Percentiles rank a stretch among this genome's conserved stretches.
Evolutionary conservation across 37 sponge, comb jelly and placozoan species (phyloP).

Genomic region (Cliona cf. orientalis): DNA sequence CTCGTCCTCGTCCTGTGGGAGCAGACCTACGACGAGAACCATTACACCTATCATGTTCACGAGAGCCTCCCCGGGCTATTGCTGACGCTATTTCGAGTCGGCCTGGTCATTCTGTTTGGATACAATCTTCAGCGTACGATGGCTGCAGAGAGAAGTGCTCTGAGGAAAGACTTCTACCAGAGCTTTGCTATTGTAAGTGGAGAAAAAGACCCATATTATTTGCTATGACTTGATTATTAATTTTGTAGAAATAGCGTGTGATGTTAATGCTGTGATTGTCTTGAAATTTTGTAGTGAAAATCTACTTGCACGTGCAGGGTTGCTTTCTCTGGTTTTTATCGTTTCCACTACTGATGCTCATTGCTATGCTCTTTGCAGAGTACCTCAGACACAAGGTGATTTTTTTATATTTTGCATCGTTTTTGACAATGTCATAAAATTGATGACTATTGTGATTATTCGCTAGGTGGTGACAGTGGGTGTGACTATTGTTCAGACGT

Average conservation of each 20-base stretch:
- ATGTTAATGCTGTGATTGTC: background rate
- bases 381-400: conserved; percentile 69
- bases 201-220: background rate
- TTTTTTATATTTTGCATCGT: background rate
- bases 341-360: conserved; percentile 58
- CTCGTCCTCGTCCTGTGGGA: conserved; percentile 70
- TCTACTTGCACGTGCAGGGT: conserved; percentile 33
- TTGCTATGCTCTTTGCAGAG: conserved; percentile 54
- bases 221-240: background rate
- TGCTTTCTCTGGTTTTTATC: conserved; percentile 78
- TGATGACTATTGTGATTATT: background rate
- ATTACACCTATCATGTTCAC: conserved; percentile 71
- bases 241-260: background rate
- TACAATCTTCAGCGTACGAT: conserved; percentile 48
- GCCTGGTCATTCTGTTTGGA: conserved; percentile 44
- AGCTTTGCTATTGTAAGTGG: conserved; percentile 68
- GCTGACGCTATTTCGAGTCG: conserved; percentile 50
- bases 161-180: conserved; percentile 65
- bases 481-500: conserved; percentile 51
- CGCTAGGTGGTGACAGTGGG: conserved; percentile 75
- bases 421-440: background rate
- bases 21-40: conserved; percentile 71
- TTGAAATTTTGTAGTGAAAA: background rate
- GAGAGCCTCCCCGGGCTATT: conserved; percentile 58
- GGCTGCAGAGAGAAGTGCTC: conserved; percentile 53